These are phyloP conservation scores for Drosophila pseudoobscura DNA, from an alignment of 1,140 invertebrate species.

Conservation along the genomic window DNA sequence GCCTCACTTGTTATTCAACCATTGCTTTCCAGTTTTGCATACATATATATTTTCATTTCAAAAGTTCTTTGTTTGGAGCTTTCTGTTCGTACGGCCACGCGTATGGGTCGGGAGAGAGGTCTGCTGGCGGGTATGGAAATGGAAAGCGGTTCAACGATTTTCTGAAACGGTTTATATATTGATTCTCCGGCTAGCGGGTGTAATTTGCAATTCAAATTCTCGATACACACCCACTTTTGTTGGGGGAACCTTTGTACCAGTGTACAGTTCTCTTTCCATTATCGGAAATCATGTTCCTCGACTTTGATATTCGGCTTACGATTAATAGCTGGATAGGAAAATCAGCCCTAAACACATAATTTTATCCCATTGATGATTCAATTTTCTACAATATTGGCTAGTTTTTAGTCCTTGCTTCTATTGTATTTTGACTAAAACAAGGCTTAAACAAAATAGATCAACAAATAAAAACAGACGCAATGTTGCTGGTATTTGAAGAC, in stretches of 20 bases:
- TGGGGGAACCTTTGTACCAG: background rate
- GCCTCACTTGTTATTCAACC: conserved; percentile 1
- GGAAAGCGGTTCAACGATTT: conserved; percentile 53
- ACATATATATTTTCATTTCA: too few relatives aligned
- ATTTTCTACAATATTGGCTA: too few relatives aligned
- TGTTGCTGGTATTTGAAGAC: too few relatives aligned
- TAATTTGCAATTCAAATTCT: conserved; percentile 47
- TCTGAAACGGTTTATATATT: conserved; percentile 1
- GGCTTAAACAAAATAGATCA: too few relatives aligned
- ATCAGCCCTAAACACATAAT: too few relatives aligned
- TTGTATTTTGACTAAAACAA: too few relatives aligned
- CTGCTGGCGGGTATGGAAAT: conserved; percentile 16
- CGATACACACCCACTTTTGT: conserved; percentile 46
- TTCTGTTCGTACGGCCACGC: conserved; percentile 1
- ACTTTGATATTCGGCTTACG: too few relatives aligned
- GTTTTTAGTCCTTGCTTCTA: too few relatives aligned
- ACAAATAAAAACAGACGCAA: too few relatives aligned
- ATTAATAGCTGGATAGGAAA: too few relatives aligned
- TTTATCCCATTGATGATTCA: too few relatives aligned
- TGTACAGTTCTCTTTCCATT: background rate
- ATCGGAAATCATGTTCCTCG: too few relatives aligned
- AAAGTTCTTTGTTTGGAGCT: background rate
- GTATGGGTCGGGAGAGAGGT: conserved; percentile 12
- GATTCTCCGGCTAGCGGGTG: conserved; percentile 9
- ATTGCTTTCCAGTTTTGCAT: background rate